phyloP scores from a whole-genome alignment of 2,888 invertebrate species.

The Cyclophora punctaria region DNA sequence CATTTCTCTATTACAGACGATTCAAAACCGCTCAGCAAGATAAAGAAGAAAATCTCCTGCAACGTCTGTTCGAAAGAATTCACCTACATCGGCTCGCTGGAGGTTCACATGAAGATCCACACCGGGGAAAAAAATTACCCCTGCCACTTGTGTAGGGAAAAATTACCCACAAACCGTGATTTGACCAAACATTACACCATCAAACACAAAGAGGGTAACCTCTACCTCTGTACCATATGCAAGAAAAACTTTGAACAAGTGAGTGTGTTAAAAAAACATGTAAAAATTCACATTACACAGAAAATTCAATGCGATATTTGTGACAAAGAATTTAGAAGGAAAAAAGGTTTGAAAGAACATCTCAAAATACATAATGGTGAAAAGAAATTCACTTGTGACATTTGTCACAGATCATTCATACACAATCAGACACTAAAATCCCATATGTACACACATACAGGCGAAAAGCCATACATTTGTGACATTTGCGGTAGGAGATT shows the following conservation, averaged over 20 bases:
- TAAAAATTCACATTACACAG: constrained; percentile 43
- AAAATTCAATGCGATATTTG: constrained; percentile 51
- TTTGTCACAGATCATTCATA: constrained; percentile 49
- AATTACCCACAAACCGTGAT: constrained; percentile 45
- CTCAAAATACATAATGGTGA: constrained; percentile 57
- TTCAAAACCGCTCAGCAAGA: constrained; percentile 6
- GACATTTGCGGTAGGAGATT: constrained; percentile 57
- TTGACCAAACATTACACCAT: constrained; percentile 45
- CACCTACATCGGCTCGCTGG: constrained; percentile 37
- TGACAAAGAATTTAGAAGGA: constrained; percentile 47
- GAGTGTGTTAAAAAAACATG: constrained; percentile 44
- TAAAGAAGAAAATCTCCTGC: constrained; percentile 32
- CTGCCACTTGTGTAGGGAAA: constrained; percentile 43
- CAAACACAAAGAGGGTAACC: constrained; percentile 32
- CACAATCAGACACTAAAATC: constrained; percentile 62
- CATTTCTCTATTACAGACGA: constrained; percentile 12
- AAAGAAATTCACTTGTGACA: constrained; percentile 41
- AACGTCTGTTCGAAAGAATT: constrained; percentile 40
- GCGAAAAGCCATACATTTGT: constrained; percentile 56
- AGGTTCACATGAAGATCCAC: constrained; percentile 38
- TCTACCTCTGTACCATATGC: constrained; percentile 48
- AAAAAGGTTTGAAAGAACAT: constrained; percentile 57
- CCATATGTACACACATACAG: constrained; percentile 57
- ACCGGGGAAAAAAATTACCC: constrained; percentile 43
- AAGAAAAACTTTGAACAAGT: constrained; percentile 41